Conservation (phyloP, 2,888 invertebrate genomes). For the Oasisia sp. region DNA sequence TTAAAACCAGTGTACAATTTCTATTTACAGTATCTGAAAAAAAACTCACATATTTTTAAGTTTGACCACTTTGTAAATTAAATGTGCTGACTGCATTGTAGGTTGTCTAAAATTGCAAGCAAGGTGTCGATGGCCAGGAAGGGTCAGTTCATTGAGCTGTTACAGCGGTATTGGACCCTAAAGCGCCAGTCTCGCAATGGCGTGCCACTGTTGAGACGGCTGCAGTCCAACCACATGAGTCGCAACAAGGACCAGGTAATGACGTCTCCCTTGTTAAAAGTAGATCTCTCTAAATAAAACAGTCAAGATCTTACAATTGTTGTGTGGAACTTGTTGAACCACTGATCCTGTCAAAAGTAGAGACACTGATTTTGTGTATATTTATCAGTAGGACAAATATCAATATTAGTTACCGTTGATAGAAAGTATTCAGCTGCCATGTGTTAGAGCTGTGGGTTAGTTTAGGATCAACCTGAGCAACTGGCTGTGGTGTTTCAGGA, state of each 20-base stretch:
- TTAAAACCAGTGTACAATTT: background rate
- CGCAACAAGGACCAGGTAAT: constrained; percentile 36
- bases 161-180: constrained; percentile 96
- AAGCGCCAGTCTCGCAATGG: constrained; percentile 95
- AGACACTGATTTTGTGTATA: too few relatives aligned
- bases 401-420: too few relatives aligned
- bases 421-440: background rate
- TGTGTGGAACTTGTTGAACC: too few relatives aligned
- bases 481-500: background rate
- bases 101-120: constrained; percentile 86
- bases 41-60: background rate
- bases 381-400: too few relatives aligned
- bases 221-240: constrained; percentile 72
- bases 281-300: too few relatives aligned
- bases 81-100: constrained; percentile 44
- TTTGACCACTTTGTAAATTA: background rate
- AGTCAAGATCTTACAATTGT: too few relatives aligned
- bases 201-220: constrained; percentile 87
- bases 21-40: too few relatives aligned
- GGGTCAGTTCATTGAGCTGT: constrained; percentile 85
- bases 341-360: too few relatives aligned
- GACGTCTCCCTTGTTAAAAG: too few relatives aligned
- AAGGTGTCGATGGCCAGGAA: constrained; percentile 78
- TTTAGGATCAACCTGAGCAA: constrained; percentile 59
- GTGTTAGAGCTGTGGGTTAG: background rate